Evolutionary conservation across 2,888 invertebrate species (phyloP), one percentile per base, ranked within the genome.

Genomic region (Monoplex corrugatus): DNA sequence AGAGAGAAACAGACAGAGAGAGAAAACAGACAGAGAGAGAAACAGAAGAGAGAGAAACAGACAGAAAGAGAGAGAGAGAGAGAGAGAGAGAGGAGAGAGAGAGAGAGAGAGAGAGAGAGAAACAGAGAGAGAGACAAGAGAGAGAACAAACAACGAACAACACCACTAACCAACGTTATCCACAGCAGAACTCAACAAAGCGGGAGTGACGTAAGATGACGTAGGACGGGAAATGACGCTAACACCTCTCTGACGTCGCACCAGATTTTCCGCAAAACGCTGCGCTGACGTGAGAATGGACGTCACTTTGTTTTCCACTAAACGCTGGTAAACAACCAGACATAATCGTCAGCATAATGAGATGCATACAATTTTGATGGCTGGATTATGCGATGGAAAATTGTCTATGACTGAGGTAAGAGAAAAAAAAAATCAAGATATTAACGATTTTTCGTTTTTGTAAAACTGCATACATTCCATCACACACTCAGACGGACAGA

Each of bases 201-300:
- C 32, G 6, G 32, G 35, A 38, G 85, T 40, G 35, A 8, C 40
- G 28, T n/a, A 32, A 16, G 84, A 57, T 84, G 84, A 50, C 50
- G 50, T 1, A 3, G 38, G 16, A 10, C 84, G 43, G 6, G 43
- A n/a, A 1, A 43, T 83, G 86, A 32, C 83, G 50, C 43, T 63
- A 2, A 23, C 35, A 19, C 10, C n/a, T 23, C 23, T 82, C 68
- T 38, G 40, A 89, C 89, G 90, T 87, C 87, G 86, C 1, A 93
- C 92, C 19, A 93, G 82, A 83, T 92, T 92, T 50, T 90, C 88
- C 6, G 93, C 91, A 8, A 94, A 87, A 19, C 32, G 80, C 82
- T 94, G 92, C 28, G 92, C 87, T 28, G 93, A 92, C 43, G 85
- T 78, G 35, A 94, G 82, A 13, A 94, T 86, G 23, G 91, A 90